Evolutionary conservation across 2,113 vertebrate genomes (phyloP), one percentile per base, ranked within the genome.

Genomic region (Pipa parva): DNA sequence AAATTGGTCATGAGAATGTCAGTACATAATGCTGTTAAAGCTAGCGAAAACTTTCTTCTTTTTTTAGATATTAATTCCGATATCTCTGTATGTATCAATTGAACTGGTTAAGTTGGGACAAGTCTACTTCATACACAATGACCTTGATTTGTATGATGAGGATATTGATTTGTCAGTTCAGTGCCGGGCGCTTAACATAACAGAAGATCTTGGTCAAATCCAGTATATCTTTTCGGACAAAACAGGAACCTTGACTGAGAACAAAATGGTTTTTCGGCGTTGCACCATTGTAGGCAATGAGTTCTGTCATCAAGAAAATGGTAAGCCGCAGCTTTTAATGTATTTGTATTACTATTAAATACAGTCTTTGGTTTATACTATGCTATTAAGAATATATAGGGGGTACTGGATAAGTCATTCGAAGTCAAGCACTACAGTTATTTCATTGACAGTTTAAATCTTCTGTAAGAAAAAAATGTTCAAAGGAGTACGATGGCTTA

Each of bases 171-270:
- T 76, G 12, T 63, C 82, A 37, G 81, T 90, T 50, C 88, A 91
- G 17, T 92, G 90, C 25, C 83, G 82, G 1, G 74, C 89, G 36
- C 81, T 92, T 60, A 89, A 89, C 50, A 87, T 90, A 68, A 80
- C 89, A 6, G 90, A 89, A 71, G 87, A 91, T 75, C 80, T 92
- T 17, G 90, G 90, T 6, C 89, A 92, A 80, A 88, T 91, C 65
- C 86, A 89, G 37, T 82, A 90, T 33, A 75, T 91, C 52, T 90
- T 91, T 81, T 91, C 87, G 1, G 90, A 91, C 74, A 91, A 92
- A 79, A 91, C 89, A 0, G 88, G 90, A n/a, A 91, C 89, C 0
- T 71, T 92, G 42, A 91, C 90, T 0, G 87, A 92, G 72, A 91
- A 91, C 64, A 91, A 86, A 80, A 92, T 92, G 90, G 88, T 89